phyloP scores from a whole-genome alignment of 1,140 invertebrate genomes.

The Calliphora vicina region DNA sequence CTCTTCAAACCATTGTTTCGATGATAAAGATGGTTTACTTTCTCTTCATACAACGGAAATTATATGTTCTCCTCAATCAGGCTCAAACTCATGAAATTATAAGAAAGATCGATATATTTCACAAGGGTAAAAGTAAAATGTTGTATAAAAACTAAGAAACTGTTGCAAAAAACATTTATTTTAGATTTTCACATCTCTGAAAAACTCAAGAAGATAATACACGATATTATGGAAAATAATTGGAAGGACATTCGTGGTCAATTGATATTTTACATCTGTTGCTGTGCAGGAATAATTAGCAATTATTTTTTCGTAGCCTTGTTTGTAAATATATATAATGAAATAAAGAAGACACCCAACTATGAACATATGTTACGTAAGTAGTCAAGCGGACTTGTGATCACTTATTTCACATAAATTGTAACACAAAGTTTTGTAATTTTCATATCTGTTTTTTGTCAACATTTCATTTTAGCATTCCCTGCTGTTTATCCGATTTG shows the following conservation, averaged over 20 bases:
- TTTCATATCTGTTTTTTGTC: too few species aligned
- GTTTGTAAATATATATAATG: conserved; percentile 43
- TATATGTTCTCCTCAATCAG: conserved; percentile 44
- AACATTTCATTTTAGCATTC: conserved; percentile 42
- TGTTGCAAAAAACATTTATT: background rate
- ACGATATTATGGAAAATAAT: conserved; percentile 43
- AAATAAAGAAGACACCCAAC: conserved; percentile 39
- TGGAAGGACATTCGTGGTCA: conserved; percentile 51
- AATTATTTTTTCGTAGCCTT: conserved; percentile 51
- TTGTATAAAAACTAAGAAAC: background rate
- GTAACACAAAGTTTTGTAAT: too few species aligned
- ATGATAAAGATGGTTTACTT: conserved; percentile 52
- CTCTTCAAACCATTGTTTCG: conserved; percentile 49
- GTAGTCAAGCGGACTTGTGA: conserved; percentile 35
- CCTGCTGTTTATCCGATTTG: conserved; percentile 51
- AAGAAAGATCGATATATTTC: conserved; percentile 50
- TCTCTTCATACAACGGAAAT: conserved; percentile 44
- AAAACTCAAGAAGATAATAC: conserved; percentile 42
- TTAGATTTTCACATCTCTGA: conserved; percentile 46
- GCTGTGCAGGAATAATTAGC: conserved; percentile 43
- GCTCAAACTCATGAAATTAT: conserved; percentile 49
- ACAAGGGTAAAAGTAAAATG: conserved; percentile 38
- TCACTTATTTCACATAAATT: too few species aligned
- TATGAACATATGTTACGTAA: conserved; percentile 48
- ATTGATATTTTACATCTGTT: conserved; percentile 47